Base-by-base conservation (phyloP, 2,888 invertebrate species). In the Drosophila neotestacea region DNA sequence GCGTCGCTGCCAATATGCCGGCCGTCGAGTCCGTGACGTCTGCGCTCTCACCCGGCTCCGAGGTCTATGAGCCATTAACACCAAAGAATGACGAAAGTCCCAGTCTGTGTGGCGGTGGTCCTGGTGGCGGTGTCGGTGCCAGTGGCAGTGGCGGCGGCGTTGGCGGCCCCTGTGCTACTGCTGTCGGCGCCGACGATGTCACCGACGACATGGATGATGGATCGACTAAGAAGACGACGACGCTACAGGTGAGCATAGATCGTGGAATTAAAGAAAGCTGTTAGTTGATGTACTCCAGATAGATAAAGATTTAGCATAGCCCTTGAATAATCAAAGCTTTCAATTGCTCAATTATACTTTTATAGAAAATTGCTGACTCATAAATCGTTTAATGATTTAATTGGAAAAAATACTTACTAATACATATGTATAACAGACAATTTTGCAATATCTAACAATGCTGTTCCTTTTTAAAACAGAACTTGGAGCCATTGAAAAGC, bases 31-130 rank as follows among this genome's bases (percentile, higher is more conserved):
- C 60, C 62, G 71, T 27, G 11, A 62, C 79, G 66, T 82, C 89
- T 68, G 85, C 87, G 41, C 72, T 76, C 60, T 89, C 89, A 54
- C 87, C 86, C 41, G 86, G 75, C 83, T 77, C 85, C 83, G 70
- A 79, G 60, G 79, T 81, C 70, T 89, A 87, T 59, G 90, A 90
- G 79, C 89, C 88, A 77, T 78, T 85, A 69, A 90, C 90, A 75
- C 85, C 89, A 62, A 89, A 81, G 70, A 89, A 85, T 76, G 79
- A 82, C 70, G 81, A 88, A 66, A 89, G 79, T 84, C 84, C 85
- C 50, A 84, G 82, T 81, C 72, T 85, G 74, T 86, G 85, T 72
- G 81, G 65, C 75, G 81, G 62, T 64, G 69, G 61, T 55, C 51
- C 61, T 48, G 70, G 75, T 68, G 72, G 70, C 61, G 52, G 71